Percentiles rank a stretch among this genome's conserved stretches.
Evolutionary conservation across 1,140 invertebrate species (phyloP).

Genomic region (Diorhabda carinulata): DNA sequence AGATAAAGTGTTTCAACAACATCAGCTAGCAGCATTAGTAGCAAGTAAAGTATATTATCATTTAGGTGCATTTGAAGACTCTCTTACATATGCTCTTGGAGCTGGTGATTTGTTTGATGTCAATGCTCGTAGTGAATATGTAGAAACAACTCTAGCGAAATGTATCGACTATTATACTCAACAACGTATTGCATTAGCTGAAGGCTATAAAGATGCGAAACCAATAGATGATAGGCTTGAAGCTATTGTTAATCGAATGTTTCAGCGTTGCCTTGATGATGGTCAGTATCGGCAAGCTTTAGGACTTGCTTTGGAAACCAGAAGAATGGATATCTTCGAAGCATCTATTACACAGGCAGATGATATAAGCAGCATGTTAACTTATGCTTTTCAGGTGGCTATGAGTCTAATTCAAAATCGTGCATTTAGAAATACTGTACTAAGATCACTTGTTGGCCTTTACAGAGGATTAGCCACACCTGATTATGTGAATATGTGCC

Average conservation of each 20-base stretch:
- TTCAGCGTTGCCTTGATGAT: constrained; percentile 90
- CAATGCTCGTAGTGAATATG: constrained; percentile 89
- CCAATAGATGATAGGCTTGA: constrained; percentile 85
- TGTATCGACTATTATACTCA: constrained; percentile 94
- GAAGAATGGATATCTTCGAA: constrained; percentile 94
- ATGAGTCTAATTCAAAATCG: constrained; percentile 94
- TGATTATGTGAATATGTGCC: constrained; percentile 95
- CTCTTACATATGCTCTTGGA: constrained; percentile 88
- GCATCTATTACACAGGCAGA: constrained; percentile 87
- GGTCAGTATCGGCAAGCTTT: constrained; percentile 90
- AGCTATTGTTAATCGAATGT: constrained; percentile 95
- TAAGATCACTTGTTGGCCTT: constrained; percentile 83
- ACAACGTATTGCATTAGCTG: constrained; percentile 68
- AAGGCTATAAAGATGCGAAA: constrained; percentile 61
- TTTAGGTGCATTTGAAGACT: constrained; percentile 93
- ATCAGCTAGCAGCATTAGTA: constrained; percentile 91
- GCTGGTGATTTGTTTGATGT: constrained; percentile 93
- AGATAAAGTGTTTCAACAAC: constrained; percentile 81
- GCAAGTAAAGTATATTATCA: constrained; percentile 99
- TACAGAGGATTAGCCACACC: constrained; percentile 83
- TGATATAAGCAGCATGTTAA: constrained; percentile 85
- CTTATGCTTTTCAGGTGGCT: constrained; percentile 86
- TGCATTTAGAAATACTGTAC: constrained; percentile 84
- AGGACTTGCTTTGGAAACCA: constrained; percentile 91
- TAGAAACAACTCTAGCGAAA: constrained; percentile 89